Conservation (phyloP, 1,140 invertebrate species). For the Drosophila bocqueti region DNA sequence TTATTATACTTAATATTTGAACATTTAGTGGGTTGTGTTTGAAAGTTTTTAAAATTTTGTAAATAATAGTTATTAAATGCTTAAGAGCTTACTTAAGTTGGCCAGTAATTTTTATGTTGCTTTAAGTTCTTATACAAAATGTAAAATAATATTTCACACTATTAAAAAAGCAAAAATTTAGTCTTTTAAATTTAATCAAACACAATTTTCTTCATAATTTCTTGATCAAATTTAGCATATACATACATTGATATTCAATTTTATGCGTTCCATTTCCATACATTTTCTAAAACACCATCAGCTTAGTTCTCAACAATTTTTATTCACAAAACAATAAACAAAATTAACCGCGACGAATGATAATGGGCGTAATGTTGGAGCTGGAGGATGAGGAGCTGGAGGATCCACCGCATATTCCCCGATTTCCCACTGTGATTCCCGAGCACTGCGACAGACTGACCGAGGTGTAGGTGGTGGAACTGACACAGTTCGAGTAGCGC, state of each 20-base stretch:
- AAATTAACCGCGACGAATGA: constrained; percentile 44
- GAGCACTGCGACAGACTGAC: constrained; percentile 44
- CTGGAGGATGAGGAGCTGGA: constrained; percentile 38
- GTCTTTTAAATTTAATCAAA: neutral
- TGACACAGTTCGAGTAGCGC: constrained; percentile 44
- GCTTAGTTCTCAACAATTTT: neutral
- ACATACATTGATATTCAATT: neutral
- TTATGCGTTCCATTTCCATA: neutral
- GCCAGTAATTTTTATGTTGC: neutral
- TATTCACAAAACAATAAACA: neutral
- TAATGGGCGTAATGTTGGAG: constrained; percentile 44
- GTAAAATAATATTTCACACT: too few relatives aligned
- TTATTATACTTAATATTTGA: neutral
- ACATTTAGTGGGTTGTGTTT: neutral
- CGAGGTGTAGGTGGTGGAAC: constrained; percentile 33
- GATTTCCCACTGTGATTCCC: constrained; percentile 32
- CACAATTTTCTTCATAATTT: neutral
- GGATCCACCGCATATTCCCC: constrained; percentile 36
- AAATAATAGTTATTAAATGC: neutral
- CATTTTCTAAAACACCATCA: neutral
- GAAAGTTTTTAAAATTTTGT: neutral
- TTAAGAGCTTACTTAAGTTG: neutral
- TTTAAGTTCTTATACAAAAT: neutral
- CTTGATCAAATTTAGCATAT: neutral
- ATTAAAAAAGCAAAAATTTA: too few relatives aligned